Evolutionary conservation across 2,797 vertebrate genomes (phyloP).

Genomic region (Pangasius djambal): DNA sequence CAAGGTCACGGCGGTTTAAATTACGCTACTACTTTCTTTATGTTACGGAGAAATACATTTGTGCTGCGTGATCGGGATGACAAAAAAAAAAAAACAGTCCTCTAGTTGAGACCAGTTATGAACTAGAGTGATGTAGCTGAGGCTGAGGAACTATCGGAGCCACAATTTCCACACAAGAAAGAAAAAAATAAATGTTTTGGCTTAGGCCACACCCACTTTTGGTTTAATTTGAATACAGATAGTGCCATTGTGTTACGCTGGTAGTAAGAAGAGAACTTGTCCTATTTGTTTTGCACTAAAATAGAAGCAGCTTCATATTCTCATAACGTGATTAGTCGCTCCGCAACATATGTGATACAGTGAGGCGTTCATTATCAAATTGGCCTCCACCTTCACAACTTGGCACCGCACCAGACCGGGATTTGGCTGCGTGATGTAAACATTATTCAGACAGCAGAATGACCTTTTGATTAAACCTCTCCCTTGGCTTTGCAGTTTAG

Average conservation of each 20-base stretch:
- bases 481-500: constrained; percentile 47
- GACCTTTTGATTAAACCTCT: constrained; percentile 60
- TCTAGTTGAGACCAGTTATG: neutral
- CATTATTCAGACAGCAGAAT: constrained; percentile 53
- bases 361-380: neutral
- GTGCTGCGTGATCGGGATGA: neutral
- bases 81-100: neutral
- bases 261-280: neutral
- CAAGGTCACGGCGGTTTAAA: neutral
- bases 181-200: neutral
- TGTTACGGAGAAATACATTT: neutral
- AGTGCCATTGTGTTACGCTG: neutral
- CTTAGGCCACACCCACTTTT: neutral
- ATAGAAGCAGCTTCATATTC: neutral
- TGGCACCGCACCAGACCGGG: constrained; percentile 45
- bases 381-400: constrained; percentile 8
- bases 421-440: constrained; percentile 53
- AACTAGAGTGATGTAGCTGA: neutral
- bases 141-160: neutral
- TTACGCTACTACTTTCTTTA: neutral
- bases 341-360: constrained; percentile 26
- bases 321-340: constrained; percentile 38
- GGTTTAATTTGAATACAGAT: neutral
- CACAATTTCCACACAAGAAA: neutral
- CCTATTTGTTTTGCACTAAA: neutral